phyloP scores from a whole-genome alignment of 1,140 invertebrate species.

The Mylabris phalerata region DNA sequence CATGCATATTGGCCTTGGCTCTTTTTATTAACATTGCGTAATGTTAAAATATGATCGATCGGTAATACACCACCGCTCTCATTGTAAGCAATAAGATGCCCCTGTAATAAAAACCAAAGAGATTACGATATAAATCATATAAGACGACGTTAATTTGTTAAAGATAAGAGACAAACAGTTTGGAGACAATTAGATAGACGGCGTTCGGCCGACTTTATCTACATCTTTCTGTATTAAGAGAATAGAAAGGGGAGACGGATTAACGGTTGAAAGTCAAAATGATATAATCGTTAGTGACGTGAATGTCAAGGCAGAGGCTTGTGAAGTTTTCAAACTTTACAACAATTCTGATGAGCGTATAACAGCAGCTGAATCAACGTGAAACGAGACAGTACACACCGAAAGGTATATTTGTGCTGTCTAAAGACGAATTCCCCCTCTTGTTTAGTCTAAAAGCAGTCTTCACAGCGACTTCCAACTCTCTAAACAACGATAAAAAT shows the following conservation, averaged over 20 bases:
- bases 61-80: slow-evolving; percentile 50
- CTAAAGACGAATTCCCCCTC: too few species aligned
- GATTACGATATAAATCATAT: slow-evolving; percentile 2
- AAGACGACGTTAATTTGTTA: slow-evolving; percentile 7
- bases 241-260: slow-evolving; percentile 14
- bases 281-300: slow-evolving; percentile 26
- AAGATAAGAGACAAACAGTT: slow-evolving; percentile 9
- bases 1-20: slow-evolving; percentile 57
- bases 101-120: background rate
- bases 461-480: too few species aligned
- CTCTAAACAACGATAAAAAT: too few species aligned
- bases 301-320: slow-evolving; percentile 21
- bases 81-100: slow-evolving; percentile 36
- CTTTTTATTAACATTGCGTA: slow-evolving; percentile 41
- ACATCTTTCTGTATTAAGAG: background rate
- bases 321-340: slow-evolving; percentile 25
- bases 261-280: slow-evolving; percentile 18
- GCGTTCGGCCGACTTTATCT: slow-evolving; percentile 6
- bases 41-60: slow-evolving; percentile 45
- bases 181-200: slow-evolving; percentile 9
- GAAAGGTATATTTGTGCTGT: too few species aligned
- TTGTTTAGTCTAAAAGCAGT: too few species aligned
- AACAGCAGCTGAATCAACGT: slow-evolving; percentile 32
- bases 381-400: slow-evolving; percentile 21
- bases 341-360: slow-evolving; percentile 30